phyloP scores from a whole-genome alignment of 2,797 vertebrate genomes.

The Chloroceryle inda region DNA sequence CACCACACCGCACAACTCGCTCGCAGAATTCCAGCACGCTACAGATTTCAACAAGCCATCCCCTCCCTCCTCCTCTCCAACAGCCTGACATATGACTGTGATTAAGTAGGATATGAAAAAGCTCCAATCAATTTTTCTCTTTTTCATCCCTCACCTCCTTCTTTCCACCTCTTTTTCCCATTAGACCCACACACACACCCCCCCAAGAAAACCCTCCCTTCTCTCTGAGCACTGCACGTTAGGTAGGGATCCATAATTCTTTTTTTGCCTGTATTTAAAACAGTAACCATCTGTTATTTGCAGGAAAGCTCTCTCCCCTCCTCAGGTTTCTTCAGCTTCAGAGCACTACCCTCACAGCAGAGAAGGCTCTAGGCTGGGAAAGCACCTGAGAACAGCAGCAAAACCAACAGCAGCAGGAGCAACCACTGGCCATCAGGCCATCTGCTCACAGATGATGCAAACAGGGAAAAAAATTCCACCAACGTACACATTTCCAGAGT shows the following conservation, averaged over 20 bases:
- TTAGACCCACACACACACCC: not conserved
- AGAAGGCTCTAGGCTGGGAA: constrained; percentile 38
- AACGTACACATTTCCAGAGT: not conserved
- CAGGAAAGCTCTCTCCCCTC: constrained; percentile 69
- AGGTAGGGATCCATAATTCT: constrained; percentile 27
- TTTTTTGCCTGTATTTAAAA: constrained; percentile 69
- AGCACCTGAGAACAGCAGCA: constrained; percentile 6
- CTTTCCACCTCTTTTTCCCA: constrained; percentile 30
- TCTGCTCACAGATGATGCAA: not conserved
- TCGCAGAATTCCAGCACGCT: constrained; percentile 78
- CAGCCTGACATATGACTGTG: constrained; percentile 76
- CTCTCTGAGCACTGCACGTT: not conserved
- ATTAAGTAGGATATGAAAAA: constrained; percentile 75
- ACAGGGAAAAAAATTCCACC: not conserved
- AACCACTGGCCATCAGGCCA: not conserved
- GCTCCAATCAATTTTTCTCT: constrained; percentile 71
- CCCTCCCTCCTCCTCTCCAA: constrained; percentile 45
- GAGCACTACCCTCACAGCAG: not conserved
- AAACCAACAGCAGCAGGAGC: not conserved
- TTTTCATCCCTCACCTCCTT: constrained; percentile 63
- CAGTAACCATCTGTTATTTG: constrained; percentile 83
- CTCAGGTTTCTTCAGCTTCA: constrained; percentile 76
- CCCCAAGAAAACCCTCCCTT: not conserved
- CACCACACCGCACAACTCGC: constrained; percentile 74
- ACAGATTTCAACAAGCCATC: constrained; percentile 78